Evolutionary conservation across 1,140 invertebrate species (phyloP).

Genomic region (roundworm (Caenorhabditis elegans)): DNA sequence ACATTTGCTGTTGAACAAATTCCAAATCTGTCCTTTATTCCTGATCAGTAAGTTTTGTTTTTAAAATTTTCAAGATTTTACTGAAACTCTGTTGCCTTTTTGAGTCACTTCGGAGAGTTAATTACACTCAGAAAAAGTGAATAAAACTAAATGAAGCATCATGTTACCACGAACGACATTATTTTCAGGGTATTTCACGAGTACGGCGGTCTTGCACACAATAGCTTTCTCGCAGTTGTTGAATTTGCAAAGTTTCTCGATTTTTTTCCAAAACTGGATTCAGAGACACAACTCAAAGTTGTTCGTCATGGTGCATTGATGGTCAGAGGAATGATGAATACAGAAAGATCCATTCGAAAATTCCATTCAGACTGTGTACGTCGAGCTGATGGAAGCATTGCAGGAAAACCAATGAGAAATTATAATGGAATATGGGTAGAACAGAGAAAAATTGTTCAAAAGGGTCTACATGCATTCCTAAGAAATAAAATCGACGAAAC

Average conservation of each 20-base stretch:
- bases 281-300: not conserved
- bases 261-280: not conserved
- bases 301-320: too few species aligned
- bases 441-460: not conserved
- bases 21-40: not conserved
- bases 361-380: not conserved
- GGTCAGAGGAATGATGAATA: slow-evolving; percentile 4
- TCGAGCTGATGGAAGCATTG: not conserved
- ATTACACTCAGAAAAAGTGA: too few species aligned
- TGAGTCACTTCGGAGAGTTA: too few species aligned
- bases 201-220: not conserved
- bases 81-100: too few species aligned
- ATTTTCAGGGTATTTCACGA: not conserved
- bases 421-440: not conserved
- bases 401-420: not conserved
- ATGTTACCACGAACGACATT: too few species aligned
- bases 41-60: not conserved
- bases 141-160: too few species aligned
- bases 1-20: not conserved
- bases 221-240: not conserved
- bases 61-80: not conserved
- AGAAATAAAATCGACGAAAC: not conserved
- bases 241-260: slow-evolving; percentile 1
- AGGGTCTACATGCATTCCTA: not conserved
- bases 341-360: not conserved